phyloP scores from a whole-genome alignment of 1,140 invertebrate genomes.

The Wasmannia auropunctata region DNA sequence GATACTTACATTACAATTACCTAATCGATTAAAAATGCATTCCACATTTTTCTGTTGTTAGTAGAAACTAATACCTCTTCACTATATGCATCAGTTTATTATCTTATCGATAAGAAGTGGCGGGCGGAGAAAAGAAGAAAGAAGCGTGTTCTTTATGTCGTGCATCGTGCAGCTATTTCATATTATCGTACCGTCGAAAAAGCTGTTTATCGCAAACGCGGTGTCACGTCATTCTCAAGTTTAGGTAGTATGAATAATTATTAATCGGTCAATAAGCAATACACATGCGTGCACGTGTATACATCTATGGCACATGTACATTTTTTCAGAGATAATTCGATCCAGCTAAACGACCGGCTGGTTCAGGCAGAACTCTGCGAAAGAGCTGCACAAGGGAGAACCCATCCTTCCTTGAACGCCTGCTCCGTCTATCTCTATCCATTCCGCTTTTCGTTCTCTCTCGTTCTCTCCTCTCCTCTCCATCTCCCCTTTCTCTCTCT shows the following conservation, averaged over 20 bases:
- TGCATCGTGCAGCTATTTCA: neutral
- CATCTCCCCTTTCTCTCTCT: neutral
- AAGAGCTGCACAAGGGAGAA: slow-evolving; percentile 77
- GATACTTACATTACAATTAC: too few relatives aligned
- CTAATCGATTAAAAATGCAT: too few relatives aligned
- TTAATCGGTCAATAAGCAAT: neutral
- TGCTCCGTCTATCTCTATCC: neutral
- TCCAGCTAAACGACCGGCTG: slow-evolving; percentile 60
- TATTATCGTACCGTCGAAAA: neutral
- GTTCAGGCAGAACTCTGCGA: slow-evolving; percentile 77
- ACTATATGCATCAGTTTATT: neutral
- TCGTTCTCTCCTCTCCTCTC: slow-evolving; percentile 15
- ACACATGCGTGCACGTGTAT: neutral
- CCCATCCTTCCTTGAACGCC: slow-evolving; percentile 28
- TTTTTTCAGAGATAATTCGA: slow-evolving; percentile 82
- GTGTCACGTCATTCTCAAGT: neutral
- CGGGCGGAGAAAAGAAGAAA: neutral
- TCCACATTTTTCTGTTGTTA: neutral
- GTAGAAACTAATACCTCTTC: neutral
- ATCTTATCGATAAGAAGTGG: neutral
- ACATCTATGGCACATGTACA: slow-evolving; percentile 68
- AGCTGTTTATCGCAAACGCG: neutral
- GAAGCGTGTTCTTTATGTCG: neutral
- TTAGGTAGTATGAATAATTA: slow-evolving; percentile 27
- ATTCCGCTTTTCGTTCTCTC: slow-evolving; percentile 28